Conservation (phyloP, 2,113 vertebrate species). For the Microtus oregoni region DNA sequence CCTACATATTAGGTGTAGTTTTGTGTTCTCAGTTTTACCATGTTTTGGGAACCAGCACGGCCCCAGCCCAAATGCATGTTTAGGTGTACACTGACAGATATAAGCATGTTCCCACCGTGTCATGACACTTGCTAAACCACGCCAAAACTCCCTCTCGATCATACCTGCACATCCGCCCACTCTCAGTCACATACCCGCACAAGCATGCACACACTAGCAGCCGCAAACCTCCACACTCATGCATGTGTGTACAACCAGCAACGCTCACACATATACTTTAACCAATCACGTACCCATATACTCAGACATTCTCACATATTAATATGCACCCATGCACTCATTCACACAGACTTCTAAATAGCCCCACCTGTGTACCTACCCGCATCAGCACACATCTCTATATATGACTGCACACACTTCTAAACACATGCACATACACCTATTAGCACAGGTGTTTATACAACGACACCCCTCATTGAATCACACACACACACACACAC, state of each 20-base stretch:
- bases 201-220: background rate
- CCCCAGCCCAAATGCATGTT: background rate
- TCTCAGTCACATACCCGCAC: background rate
- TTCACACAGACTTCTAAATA: background rate
- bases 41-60: fast-evolving
- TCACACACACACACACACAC: background rate
- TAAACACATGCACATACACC: background rate
- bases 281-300: background rate
- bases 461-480: background rate
- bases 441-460: background rate
- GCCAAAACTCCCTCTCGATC: too few relatives aligned
- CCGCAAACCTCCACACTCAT: background rate
- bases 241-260: background rate
- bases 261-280: background rate
- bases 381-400: background rate
- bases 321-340: background rate
- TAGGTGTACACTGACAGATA: fast-evolving
- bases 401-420: background rate
- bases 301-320: background rate
- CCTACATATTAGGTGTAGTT: fast-evolving
- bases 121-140: background rate
- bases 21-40: background rate
- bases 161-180: background rate
- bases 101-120: fast-evolving
- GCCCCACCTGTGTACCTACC: background rate